A percentile compares a stretch with the other conserved stretches of the same genome.
Evolutionary conservation across 2,113 vertebrate genomes (phyloP).

Genomic region (Urocynchramus pylzowi): DNA sequence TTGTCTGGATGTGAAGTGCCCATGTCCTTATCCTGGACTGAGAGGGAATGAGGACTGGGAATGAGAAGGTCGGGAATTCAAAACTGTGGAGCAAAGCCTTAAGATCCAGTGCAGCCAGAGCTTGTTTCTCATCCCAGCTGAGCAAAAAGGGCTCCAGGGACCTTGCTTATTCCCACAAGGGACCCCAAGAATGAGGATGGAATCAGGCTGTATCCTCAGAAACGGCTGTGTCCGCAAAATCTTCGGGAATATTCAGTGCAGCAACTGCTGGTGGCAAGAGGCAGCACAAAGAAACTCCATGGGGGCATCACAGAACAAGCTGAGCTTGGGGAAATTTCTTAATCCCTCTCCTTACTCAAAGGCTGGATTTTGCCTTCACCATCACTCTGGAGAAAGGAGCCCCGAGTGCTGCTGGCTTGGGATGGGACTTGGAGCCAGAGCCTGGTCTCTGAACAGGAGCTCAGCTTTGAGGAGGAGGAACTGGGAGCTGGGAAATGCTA

Average conservation of each 20-base stretch:
- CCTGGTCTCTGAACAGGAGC: background rate
- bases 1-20: background rate
- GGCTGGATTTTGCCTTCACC: background rate
- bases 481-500: background rate
- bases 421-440: background rate
- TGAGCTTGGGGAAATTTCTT: background rate
- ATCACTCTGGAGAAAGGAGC: background rate
- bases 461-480: background rate
- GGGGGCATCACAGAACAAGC: background rate
- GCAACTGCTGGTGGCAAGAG: background rate
- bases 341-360: background rate
- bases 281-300: background rate
- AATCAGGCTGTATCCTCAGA: background rate
- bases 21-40: background rate
- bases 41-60: background rate
- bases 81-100: background rate
- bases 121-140: background rate
- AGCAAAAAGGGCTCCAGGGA: background rate
- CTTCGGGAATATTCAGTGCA: background rate
- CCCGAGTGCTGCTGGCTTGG: background rate
- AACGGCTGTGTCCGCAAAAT: rapidly evolving
- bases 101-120: background rate
- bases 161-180: background rate
- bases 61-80: background rate
- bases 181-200: background rate